These are phyloP conservation scores for Alethe castanea DNA, from an alignment of 2,113 vertebrate species.

Conservation along the genomic window DNA sequence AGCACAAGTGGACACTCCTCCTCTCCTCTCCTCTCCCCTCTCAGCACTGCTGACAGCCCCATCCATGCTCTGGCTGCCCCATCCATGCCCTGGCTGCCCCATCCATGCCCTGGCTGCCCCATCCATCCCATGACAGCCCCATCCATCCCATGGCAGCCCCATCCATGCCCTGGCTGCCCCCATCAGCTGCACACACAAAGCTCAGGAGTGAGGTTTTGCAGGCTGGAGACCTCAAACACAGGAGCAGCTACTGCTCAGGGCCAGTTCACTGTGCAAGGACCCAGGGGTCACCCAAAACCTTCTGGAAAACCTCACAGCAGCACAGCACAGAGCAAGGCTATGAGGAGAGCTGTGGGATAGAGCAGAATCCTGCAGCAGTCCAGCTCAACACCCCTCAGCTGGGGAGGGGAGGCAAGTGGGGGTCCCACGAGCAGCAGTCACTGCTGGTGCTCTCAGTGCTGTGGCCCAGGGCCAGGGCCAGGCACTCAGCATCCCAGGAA, in stretches of 20 bases:
- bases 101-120: not conserved
- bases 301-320: not conserved
- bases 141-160: not conserved
- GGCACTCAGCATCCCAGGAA: not conserved
- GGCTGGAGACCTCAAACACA: not conserved
- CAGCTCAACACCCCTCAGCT: not conserved
- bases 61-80: too few relatives aligned
- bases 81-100: not conserved
- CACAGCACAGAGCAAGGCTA: not conserved
- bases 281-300: not conserved
- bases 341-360: rapidly evolving
- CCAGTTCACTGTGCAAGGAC: not conserved
- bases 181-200: not conserved
- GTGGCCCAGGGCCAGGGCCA: rapidly evolving
- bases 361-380: not conserved
- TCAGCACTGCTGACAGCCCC: too few relatives aligned
- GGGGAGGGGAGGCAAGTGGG: not conserved
- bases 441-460: not conserved
- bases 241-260: not conserved
- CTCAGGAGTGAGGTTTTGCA: not conserved
- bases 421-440: not conserved
- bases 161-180: not conserved
- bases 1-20: not conserved
- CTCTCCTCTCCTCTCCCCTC: too few relatives aligned
- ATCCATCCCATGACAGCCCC: too few relatives aligned